Conservation (phyloP, 2,888 invertebrate genomes). For the Cyaniris semiargus region DNA sequence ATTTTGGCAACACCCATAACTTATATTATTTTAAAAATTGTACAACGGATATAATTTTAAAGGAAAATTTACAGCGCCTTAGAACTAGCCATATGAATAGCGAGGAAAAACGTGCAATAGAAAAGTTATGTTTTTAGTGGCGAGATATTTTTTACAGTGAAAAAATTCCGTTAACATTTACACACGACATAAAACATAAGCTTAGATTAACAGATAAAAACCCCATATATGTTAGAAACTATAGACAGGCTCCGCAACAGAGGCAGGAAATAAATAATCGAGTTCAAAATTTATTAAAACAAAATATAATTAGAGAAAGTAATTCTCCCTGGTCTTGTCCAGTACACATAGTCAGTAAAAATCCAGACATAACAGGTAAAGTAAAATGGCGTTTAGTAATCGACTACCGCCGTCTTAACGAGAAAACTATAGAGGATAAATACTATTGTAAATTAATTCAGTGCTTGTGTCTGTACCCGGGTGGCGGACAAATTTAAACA, state of each 20-base stretch:
- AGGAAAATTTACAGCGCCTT: slow-evolving; percentile 40
- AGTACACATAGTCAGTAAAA: not conserved
- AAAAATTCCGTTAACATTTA: slow-evolving; percentile 47
- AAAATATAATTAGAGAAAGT: slow-evolving; percentile 42
- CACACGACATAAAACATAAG: slow-evolving; percentile 43
- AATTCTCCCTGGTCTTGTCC: slow-evolving; percentile 42
- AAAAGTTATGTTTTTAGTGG: slow-evolving; percentile 45
- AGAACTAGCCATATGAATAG: slow-evolving; percentile 44
- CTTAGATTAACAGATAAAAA: no score
- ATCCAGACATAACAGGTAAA: not conserved
- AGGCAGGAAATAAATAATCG: no score
- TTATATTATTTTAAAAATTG: not conserved
- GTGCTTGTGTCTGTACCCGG: no score
- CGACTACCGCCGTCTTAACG: not conserved
- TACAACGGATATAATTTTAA: slow-evolving; percentile 32
- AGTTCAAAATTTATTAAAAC: slow-evolving; percentile 38
- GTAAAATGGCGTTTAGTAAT: slow-evolving; percentile 9
- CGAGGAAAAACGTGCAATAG: slow-evolving; percentile 47
- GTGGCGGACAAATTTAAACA: no score
- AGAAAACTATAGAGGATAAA: slow-evolving; percentile 17
- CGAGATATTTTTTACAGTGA: slow-evolving; percentile 50
- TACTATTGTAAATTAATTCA: no score
- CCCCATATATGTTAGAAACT: no score
- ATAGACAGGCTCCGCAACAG: no score
- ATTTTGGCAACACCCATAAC: not conserved